A percentile compares a stretch with the other conserved stretches of the same genome.
Conservation (phyloP, 2,797 vertebrate species). For the Oryzias dopingdopingensis region DNA sequence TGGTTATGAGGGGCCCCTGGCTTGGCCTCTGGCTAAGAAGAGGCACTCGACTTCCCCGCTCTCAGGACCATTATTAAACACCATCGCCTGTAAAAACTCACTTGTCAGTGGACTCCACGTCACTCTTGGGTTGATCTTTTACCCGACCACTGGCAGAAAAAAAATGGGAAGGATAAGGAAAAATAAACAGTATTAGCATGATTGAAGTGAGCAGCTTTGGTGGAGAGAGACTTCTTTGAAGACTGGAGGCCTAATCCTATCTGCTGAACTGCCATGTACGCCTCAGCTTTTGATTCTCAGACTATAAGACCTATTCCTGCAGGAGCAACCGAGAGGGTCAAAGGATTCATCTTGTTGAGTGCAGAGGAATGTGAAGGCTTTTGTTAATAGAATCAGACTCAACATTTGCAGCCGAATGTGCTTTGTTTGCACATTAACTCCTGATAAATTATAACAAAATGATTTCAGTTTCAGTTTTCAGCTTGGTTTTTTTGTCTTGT, state of each 20-base stretch:
- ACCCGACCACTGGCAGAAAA: conserved; percentile 18
- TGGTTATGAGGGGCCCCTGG: conserved; percentile 34
- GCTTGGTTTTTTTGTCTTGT: too few species aligned
- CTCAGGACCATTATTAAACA: conserved; percentile 44
- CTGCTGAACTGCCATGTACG: conserved; percentile 58
- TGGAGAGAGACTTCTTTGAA: conserved; percentile 70
- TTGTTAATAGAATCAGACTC: conserved; percentile 38
- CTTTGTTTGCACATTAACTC: conserved; percentile 47
- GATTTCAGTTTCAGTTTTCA: not conserved
- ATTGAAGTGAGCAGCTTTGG: conserved; percentile 59
- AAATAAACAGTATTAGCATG: conserved; percentile 59
- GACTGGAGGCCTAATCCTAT: conserved; percentile 74
- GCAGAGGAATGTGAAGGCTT: conserved; percentile 39
- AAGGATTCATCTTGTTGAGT: conserved; percentile 44
- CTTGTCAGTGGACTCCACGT: conserved; percentile 32
- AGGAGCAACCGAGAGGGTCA: conserved; percentile 59
- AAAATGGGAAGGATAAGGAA: conserved; percentile 22
- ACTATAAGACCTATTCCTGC: conserved; percentile 63
- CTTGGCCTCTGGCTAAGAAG: conserved; percentile 54
- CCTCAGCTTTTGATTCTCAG: conserved; percentile 68
- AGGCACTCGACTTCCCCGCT: conserved; percentile 47
- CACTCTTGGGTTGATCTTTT: conserved; percentile 35
- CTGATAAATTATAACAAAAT: conserved; percentile 28
- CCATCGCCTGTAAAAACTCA: conserved; percentile 46
- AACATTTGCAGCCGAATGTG: conserved; percentile 40